phyloP scores from a whole-genome alignment of 64 coral and sea anemone genomes.

The Catalaphyllia jardinei region DNA sequence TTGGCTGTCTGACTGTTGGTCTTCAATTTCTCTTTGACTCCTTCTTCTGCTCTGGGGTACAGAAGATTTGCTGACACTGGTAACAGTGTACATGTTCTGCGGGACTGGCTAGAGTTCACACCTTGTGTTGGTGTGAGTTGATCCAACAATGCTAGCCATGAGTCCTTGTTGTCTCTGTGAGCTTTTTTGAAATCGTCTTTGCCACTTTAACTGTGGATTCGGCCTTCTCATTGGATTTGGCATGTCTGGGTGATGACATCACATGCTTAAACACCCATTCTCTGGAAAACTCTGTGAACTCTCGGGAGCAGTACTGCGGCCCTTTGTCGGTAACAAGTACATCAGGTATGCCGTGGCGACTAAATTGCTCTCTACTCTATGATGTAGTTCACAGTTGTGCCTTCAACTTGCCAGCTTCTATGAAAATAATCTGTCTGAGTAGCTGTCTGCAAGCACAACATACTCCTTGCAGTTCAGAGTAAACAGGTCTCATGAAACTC shows the following conservation, averaged over 20 bases:
- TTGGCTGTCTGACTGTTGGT: constrained; percentile 26
- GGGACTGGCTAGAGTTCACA: no score
- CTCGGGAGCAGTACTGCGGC: no score
- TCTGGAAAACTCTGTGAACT: no score
- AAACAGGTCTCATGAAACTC: no score
- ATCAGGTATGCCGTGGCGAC: no score
- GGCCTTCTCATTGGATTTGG: constrained; percentile 58
- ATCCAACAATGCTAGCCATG: constrained; percentile 57
- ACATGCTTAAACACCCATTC: no score
- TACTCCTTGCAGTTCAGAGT: no score
- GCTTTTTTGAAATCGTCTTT: constrained; percentile 61
- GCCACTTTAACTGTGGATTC: constrained; percentile 49
- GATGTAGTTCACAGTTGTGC: constrained; percentile 33
- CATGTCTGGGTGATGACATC: no score
- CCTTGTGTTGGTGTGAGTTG: constrained; percentile 44
- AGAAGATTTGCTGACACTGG: constrained; percentile 50
- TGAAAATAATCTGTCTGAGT: constrained; percentile 68
- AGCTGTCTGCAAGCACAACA: constrained; percentile 49
- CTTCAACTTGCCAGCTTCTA: constrained; percentile 58
- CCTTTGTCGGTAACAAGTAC: no score
- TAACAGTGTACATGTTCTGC: constrained; percentile 58
- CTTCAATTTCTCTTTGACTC: constrained; percentile 45
- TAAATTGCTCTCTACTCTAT: constrained; percentile 33
- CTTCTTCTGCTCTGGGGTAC: constrained; percentile 36
- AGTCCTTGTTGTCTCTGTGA: constrained; percentile 44